Percentiles rank a stretch among this genome's conserved stretches.
Evolutionary conservation across 35 echinoderm and acorn worm genomes (phyloP).

Genomic region (Amphiura filiformis): DNA sequence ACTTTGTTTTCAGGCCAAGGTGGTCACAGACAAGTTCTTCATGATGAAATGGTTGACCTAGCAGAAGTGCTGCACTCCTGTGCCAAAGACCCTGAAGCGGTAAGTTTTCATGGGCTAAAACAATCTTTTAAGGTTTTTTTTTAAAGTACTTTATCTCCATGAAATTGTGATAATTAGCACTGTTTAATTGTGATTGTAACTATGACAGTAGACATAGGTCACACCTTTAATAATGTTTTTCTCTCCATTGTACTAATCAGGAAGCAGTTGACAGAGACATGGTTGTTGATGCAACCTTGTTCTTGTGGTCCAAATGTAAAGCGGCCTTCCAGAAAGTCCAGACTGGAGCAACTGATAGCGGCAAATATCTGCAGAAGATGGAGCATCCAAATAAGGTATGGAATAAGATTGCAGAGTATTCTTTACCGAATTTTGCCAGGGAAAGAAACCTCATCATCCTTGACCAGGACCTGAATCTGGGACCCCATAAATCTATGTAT

Average conservation of each 20-base stretch:
- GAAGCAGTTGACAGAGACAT: constrained; percentile 85
- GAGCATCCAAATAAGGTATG: constrained; percentile 90
- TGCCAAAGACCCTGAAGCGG: constrained; percentile 63
- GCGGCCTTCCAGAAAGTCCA: constrained; percentile 97
- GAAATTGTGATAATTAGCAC: too few species aligned
- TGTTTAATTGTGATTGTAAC: too few species aligned
- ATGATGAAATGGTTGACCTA: constrained; percentile 82
- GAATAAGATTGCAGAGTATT: too few species aligned
- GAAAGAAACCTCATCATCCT: neutral
- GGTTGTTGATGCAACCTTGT: constrained; percentile 90
- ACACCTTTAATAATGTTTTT: too few species aligned
- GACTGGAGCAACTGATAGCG: constrained; percentile 90
- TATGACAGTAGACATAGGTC: too few species aligned
- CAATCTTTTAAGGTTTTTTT: too few species aligned
- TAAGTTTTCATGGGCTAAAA: too few species aligned
- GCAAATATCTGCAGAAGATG: constrained; percentile 92
- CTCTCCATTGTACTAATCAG: too few species aligned
- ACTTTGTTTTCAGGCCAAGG: neutral
- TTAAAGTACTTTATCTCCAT: too few species aligned
- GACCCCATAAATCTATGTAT: neutral
- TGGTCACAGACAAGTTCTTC: neutral
- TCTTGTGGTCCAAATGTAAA: constrained; percentile 85
- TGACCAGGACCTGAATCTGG: neutral
- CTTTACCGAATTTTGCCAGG: neutral
- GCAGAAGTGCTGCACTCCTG: constrained; percentile 78